Evolutionary conservation across 1,140 invertebrate species (phyloP), one percentile per base, ranked within the genome.

Genomic region (Plutomurus gul): DNA sequence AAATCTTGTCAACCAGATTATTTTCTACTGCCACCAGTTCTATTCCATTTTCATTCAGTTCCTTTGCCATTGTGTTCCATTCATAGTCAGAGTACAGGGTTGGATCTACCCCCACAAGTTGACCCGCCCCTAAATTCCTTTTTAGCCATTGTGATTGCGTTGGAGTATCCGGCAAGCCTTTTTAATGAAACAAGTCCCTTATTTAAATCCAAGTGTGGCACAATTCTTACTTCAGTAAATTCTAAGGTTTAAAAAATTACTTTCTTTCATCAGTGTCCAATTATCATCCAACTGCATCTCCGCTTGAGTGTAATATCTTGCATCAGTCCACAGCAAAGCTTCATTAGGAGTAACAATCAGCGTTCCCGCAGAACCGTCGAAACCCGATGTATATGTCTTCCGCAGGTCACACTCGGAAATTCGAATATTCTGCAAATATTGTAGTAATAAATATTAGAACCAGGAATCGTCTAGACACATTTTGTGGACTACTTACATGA

Each of bases 291-390:
- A 83, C 82, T 95, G 89, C 49, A 88, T 85, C 74, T 87, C 85
- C 1, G 93, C 94, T 88, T 99, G 96, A n/a, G 94, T 88, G 86
- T 92, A 96, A 86, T 99, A 99, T 30, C 97, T 87, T 0, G 96
- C 96, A 88, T 99, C 97, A 1, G 96, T 98, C 97, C 97, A 99
- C 18, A 98, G 84, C 1, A 93, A 91, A 0, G 95, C 94, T 79
- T 89, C 85, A 27, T 90, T 90, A 49, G 87, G 83, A 0, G 94
- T 96, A 4, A 98, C 88, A 3, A 96, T 89, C 0, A 92, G 94
- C 2, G 91, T 91, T 1, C 92, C 95, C 40, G 91, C 90, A 20
- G 91, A 92, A 1, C 97, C 97, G 75, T 90, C 92, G 87, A 97
- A 98, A 4, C 95, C 95, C 65, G 92, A 93, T 5, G 98, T 89